Base-by-base conservation (phyloP, 2,888 invertebrate genomes). In the Xestia rhomboidea region DNA sequence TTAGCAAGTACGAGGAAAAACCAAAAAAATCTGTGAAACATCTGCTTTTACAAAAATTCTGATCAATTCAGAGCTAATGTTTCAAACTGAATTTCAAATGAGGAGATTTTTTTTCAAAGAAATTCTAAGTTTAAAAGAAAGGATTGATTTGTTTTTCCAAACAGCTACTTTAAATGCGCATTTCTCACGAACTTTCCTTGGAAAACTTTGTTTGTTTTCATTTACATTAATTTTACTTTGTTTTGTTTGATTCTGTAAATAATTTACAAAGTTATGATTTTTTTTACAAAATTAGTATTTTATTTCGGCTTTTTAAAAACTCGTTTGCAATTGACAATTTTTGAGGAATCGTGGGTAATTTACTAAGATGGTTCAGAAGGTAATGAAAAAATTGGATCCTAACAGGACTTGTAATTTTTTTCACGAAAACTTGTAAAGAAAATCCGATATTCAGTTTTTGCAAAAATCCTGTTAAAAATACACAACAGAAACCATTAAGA, bases 11-110 rank as follows among this genome's bases (percentile, higher is more conserved):
- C 82, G 90, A 83, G 87, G 83, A 91, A 90, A 83, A 84, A 1
- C 21, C 10, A 90, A 91, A 92, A 88, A 89, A 83, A 92, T 91
- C 88, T 89, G 74, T 71, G 91, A 90, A 92, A 79, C 83, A 81
- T 79, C 70, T 81, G 76, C 62, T 74, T 80, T 84, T 84, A 80
- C 44, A 76, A 76, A 80, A 77, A 68, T 75, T 73, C 49, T 44
- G 51, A 38, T 62, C 68, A 63, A 78, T 66, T 73, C 46, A n/a
- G 24, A 38, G 13, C 15, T 38, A 54, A 49, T n/a, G 21, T 75
- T 78, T 38, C 30, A 54, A 38, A 64, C 34, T 62, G 63, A 84
- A 80, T 68, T 88, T 81, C 49, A 73, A 81, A 85, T 80, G 74
- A 13, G 4, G 41, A 67, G 27, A 64, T 41, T n/a, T 34, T 69